Conservation (phyloP, 2,888 invertebrate genomes). For the Stenichneumon culpator region DNA sequence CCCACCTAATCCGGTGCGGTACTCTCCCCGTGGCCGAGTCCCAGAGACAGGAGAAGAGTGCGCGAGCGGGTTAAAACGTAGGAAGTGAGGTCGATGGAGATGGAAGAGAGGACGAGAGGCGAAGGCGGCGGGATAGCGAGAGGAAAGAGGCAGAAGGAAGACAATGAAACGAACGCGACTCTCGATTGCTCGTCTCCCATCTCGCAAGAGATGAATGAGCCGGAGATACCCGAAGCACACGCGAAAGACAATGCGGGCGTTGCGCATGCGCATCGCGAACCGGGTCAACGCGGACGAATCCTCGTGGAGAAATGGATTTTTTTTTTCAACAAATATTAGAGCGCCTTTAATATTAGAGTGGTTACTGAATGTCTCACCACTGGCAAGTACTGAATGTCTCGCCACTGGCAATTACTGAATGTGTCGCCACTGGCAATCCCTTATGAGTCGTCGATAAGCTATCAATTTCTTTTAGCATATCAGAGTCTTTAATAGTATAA, state of each 20-base stretch:
- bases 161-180: conserved; percentile 77
- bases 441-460: no score
- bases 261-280: conserved; percentile 70
- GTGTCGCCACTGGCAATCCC: no score
- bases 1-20: conserved; percentile 81
- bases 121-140: conserved; percentile 17
- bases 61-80: conserved; percentile 50
- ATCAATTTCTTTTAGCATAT: no score
- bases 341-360: no score
- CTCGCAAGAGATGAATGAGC: conserved; percentile 70
- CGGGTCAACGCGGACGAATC: conserved; percentile 68
- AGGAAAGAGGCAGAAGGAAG: conserved; percentile 59
- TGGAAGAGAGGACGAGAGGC: conserved; percentile 41
- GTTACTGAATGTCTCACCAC: no score
- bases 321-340: no score
- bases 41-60: conserved; percentile 54
- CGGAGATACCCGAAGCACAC: conserved; percentile 76
- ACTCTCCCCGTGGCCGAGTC: conserved; percentile 50
- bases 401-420: no score
- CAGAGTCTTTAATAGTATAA: no score
- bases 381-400: no score
- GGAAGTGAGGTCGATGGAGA: conserved; percentile 54
- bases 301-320: conserved; percentile 15
- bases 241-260: conserved; percentile 80
- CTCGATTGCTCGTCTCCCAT: conserved; percentile 52